Conservation (phyloP, 2,797 vertebrate species). For the Platalea minor region DNA sequence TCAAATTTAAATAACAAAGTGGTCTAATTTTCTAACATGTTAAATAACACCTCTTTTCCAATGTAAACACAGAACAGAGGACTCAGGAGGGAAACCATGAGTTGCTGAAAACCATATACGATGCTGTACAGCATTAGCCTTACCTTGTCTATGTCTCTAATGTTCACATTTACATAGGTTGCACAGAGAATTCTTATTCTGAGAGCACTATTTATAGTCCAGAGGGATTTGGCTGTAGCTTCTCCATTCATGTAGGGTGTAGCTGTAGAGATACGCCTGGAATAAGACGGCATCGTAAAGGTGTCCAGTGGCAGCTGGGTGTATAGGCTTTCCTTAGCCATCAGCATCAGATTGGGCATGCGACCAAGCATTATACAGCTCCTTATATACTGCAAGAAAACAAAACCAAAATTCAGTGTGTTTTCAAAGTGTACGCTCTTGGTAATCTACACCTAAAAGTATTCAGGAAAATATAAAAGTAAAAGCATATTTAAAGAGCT, state of each 20-base stretch:
- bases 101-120: rapidly evolving
- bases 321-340: constrained; percentile 97
- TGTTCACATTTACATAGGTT: constrained; percentile 97
- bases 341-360: constrained; percentile 97
- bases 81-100: background rate
- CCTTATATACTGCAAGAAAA: constrained; percentile 87
- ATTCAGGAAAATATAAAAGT: background rate
- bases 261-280: constrained; percentile 92
- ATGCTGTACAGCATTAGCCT: background rate
- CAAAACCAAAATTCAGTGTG: background rate
- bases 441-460: background rate
- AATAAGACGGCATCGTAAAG: constrained; percentile 94
- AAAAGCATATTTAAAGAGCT: background rate
- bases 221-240: constrained; percentile 90
- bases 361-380: constrained; percentile 96
- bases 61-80: background rate
- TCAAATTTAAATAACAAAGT: background rate
- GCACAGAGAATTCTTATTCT: constrained; percentile 94
- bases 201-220: constrained; percentile 91
- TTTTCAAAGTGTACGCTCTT: background rate
- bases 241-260: constrained; percentile 97
- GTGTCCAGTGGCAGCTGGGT: constrained; percentile 91
- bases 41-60: background rate
- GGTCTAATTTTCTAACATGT: rapidly evolving
- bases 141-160: constrained; percentile 98